phyloP scores from a whole-genome alignment of 2,113 vertebrate genomes.

The Danio rerio region GRCz12tu NC_133183.1:17136501-17137000 shows the following conservation, averaged over 20 bases:
- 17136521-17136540: slow-evolving; percentile 56
- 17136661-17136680: slow-evolving; percentile 17
- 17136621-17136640: slow-evolving; percentile 47
- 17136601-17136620: slow-evolving; percentile 38
- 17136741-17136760: slow-evolving; percentile 37
- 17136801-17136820: slow-evolving; percentile 49
- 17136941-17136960: slow-evolving; percentile 28
- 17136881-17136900: slow-evolving; percentile 41
- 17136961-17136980: slow-evolving; percentile 32
- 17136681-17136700: slow-evolving; percentile 54
- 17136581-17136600: slow-evolving; percentile 32
- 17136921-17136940: slow-evolving; percentile 7
- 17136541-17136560: slow-evolving; percentile 48
- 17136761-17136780: slow-evolving; percentile 51
- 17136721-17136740: slow-evolving; percentile 29
- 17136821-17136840: slow-evolving; percentile 49
- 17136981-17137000: slow-evolving; percentile 11
- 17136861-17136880: slow-evolving; percentile 27
- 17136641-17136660: slow-evolving; percentile 44
- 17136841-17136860: slow-evolving; percentile 42
- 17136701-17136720: slow-evolving; percentile 47
- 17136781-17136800: slow-evolving; percentile 59
- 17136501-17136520: neutral
- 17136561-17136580: slow-evolving; percentile 41
- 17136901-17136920: neutral